These are phyloP conservation scores for Trichomycterus rosablanca DNA, from an alignment of 2,113 vertebrate genomes.

Conservation along the genomic window DNA sequence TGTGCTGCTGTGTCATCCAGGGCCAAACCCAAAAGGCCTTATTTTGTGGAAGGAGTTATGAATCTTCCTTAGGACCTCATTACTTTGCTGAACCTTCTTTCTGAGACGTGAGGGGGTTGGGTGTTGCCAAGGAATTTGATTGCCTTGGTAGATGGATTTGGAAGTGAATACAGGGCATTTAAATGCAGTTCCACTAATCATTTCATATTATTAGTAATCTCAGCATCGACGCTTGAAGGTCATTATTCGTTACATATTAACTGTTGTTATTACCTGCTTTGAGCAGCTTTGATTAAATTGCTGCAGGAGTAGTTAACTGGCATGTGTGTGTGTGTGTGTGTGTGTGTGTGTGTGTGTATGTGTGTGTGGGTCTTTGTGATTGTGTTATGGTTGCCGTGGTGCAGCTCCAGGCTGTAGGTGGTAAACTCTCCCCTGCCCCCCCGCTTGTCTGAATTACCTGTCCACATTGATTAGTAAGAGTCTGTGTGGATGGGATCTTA, in stretches of 20 bases:
- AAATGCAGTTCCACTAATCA: constrained; percentile 38
- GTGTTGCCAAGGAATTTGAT: constrained; percentile 12
- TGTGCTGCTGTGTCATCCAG: too few species aligned
- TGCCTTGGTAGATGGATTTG: constrained; percentile 28
- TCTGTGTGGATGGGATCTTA: constrained; percentile 64
- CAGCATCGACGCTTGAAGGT: constrained; percentile 36
- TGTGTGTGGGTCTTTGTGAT: constrained; percentile 6
- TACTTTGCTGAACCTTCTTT: neutral
- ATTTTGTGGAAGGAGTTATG: neutral
- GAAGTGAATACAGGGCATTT: constrained; percentile 34
- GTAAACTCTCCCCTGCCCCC: constrained; percentile 57
- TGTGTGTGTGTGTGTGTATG: constrained; percentile 14
- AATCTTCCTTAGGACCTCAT: neutral
- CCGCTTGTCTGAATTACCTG: constrained; percentile 70
- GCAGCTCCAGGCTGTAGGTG: constrained; percentile 38
- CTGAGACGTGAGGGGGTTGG: constrained; percentile 2
- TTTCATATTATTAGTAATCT: constrained; percentile 40
- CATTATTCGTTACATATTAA: constrained; percentile 46
- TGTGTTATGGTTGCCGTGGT: constrained; percentile 27
- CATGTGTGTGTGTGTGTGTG: constrained; percentile 13
- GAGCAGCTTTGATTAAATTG: constrained; percentile 56
- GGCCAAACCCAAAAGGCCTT: too few species aligned
- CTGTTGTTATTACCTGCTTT: constrained; percentile 50
- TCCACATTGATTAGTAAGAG: constrained; percentile 70
- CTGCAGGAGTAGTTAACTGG: constrained; percentile 23